Conservation (phyloP, 2,888 invertebrate species). For the Pollenia amentaria region DNA sequence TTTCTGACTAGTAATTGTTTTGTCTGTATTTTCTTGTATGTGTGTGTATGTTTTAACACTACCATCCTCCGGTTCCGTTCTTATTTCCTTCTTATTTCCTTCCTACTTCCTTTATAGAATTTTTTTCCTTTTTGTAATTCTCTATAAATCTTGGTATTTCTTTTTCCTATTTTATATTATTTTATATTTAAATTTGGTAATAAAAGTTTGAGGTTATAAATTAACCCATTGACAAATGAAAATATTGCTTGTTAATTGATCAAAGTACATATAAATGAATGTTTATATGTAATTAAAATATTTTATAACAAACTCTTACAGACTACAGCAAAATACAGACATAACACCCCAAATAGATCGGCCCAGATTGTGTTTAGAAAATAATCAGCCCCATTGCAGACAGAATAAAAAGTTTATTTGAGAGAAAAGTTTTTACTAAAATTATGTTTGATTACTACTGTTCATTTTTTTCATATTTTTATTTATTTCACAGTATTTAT, state of each 20-base stretch:
- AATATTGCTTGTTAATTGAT: slow-evolving; percentile 85
- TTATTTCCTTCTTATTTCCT: slow-evolving; percentile 46
- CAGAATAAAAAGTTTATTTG: not conserved
- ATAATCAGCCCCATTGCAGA: slow-evolving; percentile 13
- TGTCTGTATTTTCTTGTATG: slow-evolving; percentile 24
- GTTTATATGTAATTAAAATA: slow-evolving; percentile 51
- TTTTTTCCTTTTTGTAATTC: slow-evolving; percentile 13
- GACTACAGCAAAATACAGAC: not conserved
- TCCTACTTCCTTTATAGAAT: slow-evolving; percentile 33
- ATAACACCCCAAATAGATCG: not conserved
- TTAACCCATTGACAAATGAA: slow-evolving; percentile 84
- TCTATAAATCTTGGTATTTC: slow-evolving; percentile 18
- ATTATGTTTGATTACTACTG: not conserved
- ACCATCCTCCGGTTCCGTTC: slow-evolving; percentile 47
- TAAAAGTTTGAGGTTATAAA: slow-evolving; percentile 79
- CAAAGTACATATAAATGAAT: slow-evolving; percentile 73
- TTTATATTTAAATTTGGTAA: slow-evolving; percentile 29
- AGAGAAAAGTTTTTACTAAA: not conserved
- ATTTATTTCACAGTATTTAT: not conserved
- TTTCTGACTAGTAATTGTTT: slow-evolving; percentile 53
- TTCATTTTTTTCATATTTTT: too few species aligned
- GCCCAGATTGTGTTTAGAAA: not conserved
- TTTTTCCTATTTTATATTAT: slow-evolving; percentile 34
- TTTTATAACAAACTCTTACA: slow-evolving; percentile 61
- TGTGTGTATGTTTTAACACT: slow-evolving; percentile 39